Conservation (phyloP, 2,113 vertebrate species). For the Nothoprocta pentlandii region DNA sequence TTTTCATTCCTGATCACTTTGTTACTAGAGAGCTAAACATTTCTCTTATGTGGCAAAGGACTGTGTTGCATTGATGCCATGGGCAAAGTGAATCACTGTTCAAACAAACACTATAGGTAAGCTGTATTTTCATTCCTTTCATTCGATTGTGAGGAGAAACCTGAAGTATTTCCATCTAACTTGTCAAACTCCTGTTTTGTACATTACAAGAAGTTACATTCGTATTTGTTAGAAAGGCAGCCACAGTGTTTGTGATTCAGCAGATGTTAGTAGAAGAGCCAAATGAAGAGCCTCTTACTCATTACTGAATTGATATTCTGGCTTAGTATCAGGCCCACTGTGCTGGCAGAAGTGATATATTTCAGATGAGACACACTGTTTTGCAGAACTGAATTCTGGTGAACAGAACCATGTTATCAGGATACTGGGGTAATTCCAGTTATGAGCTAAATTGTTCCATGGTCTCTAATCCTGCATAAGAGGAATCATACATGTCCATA, state of each 20-base stretch:
- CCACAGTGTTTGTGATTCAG: background rate
- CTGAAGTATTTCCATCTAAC: background rate
- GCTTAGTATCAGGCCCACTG: background rate
- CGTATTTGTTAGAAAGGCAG: background rate
- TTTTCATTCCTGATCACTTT: slow-evolving; percentile 23
- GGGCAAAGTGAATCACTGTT: background rate
- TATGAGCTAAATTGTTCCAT: slow-evolving; percentile 27
- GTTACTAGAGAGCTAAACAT: background rate
- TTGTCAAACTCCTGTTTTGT: background rate
- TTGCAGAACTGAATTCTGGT: slow-evolving; percentile 23
- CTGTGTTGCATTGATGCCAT: background rate
- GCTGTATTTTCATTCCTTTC: background rate
- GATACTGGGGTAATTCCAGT: slow-evolving; percentile 45
- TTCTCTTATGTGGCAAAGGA: background rate
- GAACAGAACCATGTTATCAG: background rate
- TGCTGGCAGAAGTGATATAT: slow-evolving; percentile 1
- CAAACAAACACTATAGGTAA: background rate
- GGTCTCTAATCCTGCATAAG: background rate
- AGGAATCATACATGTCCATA: background rate
- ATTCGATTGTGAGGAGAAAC: background rate
- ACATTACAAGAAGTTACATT: background rate
- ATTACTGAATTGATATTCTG: slow-evolving; percentile 21
- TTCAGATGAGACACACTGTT: slow-evolving; percentile 27
- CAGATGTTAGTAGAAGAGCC: background rate
- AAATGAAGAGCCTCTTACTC: background rate